A percentile compares a stretch with the other conserved stretches of the same genome.
phyloP scores from a whole-genome alignment of 2,113 vertebrate species.

The Pholis gunnellus region DNA sequence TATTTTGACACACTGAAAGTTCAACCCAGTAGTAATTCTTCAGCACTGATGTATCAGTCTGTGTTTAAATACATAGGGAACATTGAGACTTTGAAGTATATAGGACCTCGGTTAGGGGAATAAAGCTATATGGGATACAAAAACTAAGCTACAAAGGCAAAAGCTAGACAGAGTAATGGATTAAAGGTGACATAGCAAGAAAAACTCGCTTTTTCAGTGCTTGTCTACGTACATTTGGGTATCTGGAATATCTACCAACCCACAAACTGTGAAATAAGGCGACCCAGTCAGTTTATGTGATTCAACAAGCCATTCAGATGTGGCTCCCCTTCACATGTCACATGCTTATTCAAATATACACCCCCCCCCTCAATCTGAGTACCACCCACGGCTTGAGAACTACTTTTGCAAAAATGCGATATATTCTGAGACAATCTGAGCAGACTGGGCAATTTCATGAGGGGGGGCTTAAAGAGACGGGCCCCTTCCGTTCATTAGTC shows the following conservation, averaged over 20 bases:
- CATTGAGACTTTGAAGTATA: not conserved
- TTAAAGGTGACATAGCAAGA: not conserved
- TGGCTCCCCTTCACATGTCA: too few species aligned
- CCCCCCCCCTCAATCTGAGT: not conserved
- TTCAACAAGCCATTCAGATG: too few species aligned
- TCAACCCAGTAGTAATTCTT: conserved; percentile 1
- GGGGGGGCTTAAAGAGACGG: too few species aligned
- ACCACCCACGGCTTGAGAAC: too few species aligned
- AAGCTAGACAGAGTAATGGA: not conserved
- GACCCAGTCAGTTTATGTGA: too few species aligned
- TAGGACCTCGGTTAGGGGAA: not conserved
- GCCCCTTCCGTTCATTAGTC: not conserved
- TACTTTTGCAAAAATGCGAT: too few species aligned
- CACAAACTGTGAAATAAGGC: too few species aligned
- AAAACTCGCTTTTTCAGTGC: not conserved
- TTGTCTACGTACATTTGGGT: too few species aligned
- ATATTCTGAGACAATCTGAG: too few species aligned
- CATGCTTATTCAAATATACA: too few species aligned
- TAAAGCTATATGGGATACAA: not conserved
- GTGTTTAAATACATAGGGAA: not conserved
- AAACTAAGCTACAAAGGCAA: not conserved
- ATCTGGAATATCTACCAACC: too few species aligned
- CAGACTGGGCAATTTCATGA: too few species aligned
- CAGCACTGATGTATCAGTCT: conserved; percentile 12
- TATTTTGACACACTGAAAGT: conserved; percentile 16